Base-by-base conservation (phyloP, 2,888 invertebrate genomes). In the Drosophila kambysellisi region DNA sequence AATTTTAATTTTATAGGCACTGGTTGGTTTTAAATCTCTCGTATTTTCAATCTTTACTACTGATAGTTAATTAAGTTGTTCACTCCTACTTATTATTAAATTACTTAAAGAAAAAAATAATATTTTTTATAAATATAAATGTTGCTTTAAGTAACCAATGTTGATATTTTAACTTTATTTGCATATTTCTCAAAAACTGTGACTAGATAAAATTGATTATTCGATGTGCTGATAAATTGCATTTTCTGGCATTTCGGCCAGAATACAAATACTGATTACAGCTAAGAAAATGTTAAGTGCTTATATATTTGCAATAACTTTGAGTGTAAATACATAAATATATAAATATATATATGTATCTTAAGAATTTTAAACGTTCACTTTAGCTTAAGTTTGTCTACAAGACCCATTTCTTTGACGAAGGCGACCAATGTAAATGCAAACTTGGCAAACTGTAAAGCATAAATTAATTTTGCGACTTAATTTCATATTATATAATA, bases 351-450 rank as follows among this genome's bases (percentile, higher is more conserved):
- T 25, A 1, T 25, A 25, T 25, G 20, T 25, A 20, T 12, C 8
- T 29, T n/a, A n/a, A 39, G 3, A 39, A 29, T 29, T 3, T 12
- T 7, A 5, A 7, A n/a, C 1, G 4, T 63, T 57, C 11, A 58
- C 6, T 48, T 61, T 7, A 3, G 7, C 9, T 33, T 29, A 1
- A 77, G 46, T 52, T 74, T 79, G 0, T 79, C 75, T 25, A 79
- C 43, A 37, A 82, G 30, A 46, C 74, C 60, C 74, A 75, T 72
- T 46, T 82, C 67, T 20, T 68, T 83, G 8, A 74, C 62, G 7
- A 87, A 17, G 0, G 84, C 70, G 0, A 87, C 68, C 41, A 85
- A 63, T 0, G 88, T 70, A 50, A 85, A 82, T 1, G 84, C 83
- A 46, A 82, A 61, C 35, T 74, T 85, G 29, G 82, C 71, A 30